Percentiles rank a stretch among this genome's conserved stretches.
phyloP scores from a whole-genome alignment of 2,797 vertebrate genomes.

The Poecile montanus region DNA sequence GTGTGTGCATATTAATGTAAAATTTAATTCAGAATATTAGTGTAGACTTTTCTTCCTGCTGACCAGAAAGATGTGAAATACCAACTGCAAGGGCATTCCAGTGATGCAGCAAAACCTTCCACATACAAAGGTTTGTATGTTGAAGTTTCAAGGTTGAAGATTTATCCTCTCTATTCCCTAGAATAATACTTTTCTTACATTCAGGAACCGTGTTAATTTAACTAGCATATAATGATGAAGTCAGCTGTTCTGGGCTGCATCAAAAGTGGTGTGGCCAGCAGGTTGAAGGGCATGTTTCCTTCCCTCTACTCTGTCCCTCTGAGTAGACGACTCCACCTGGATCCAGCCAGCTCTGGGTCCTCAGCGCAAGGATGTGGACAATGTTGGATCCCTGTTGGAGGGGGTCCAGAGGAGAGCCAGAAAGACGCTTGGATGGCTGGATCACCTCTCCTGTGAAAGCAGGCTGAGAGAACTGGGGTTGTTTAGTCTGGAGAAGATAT shows the following conservation, averaged over 20 bases:
- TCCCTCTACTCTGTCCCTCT: no score
- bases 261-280: background rate
- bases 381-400: background rate
- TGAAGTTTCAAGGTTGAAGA: background rate
- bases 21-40: background rate
- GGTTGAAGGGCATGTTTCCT: background rate
- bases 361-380: background rate
- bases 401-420: background rate
- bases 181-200: background rate
- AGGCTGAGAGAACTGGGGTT: background rate
- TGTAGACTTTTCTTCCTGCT: background rate
- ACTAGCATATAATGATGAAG: background rate
- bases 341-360: background rate
- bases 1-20: background rate
- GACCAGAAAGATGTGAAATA: background rate
- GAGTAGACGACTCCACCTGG: background rate
- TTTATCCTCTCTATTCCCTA: background rate
- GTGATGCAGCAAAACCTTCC: background rate
- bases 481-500: background rate
- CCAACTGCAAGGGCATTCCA: background rate
- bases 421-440: background rate
- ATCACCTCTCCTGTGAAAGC: background rate
- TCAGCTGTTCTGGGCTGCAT: background rate
- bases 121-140: background rate
- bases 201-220: background rate